Conservation (phyloP, 1,140 invertebrate genomes). For the Pygmarrhopalites habei region DNA sequence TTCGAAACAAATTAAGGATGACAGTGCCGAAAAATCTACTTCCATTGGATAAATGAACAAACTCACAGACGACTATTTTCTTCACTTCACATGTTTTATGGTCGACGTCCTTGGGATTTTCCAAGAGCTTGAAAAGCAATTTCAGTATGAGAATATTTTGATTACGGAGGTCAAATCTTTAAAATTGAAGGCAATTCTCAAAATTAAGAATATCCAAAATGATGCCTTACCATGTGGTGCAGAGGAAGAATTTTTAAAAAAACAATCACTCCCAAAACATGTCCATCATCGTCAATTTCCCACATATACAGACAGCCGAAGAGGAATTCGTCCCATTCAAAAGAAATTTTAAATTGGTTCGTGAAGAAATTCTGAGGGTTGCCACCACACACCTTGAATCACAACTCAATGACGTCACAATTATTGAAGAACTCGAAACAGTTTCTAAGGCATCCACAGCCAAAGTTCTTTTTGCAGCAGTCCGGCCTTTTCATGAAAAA, state of each 20-base stretch:
- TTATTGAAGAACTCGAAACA: not conserved
- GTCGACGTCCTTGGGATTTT: not conserved
- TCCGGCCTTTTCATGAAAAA: not conserved
- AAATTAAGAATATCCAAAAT: not conserved
- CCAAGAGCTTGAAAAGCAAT: not conserved
- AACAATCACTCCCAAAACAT: not conserved
- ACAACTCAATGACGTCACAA: not conserved
- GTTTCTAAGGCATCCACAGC: not conserved
- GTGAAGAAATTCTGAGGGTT: not conserved
- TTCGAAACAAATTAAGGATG: not conserved
- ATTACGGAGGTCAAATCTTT: not conserved
- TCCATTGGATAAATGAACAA: not conserved
- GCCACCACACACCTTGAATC: not conserved
- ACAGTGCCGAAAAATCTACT: not conserved
- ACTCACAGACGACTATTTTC: not conserved
- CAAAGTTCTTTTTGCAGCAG: not conserved
- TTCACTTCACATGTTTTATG: no score
- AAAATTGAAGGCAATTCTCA: not conserved
- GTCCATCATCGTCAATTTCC: not conserved
- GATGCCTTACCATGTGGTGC: not conserved
- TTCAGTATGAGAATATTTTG: not conserved
- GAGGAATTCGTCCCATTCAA: not conserved
- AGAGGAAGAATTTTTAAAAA: not conserved
- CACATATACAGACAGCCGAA: not conserved
- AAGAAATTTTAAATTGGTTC: not conserved